Base-by-base conservation (phyloP, 2,888 invertebrate species). In the Prionchulus punctatus region DNA sequence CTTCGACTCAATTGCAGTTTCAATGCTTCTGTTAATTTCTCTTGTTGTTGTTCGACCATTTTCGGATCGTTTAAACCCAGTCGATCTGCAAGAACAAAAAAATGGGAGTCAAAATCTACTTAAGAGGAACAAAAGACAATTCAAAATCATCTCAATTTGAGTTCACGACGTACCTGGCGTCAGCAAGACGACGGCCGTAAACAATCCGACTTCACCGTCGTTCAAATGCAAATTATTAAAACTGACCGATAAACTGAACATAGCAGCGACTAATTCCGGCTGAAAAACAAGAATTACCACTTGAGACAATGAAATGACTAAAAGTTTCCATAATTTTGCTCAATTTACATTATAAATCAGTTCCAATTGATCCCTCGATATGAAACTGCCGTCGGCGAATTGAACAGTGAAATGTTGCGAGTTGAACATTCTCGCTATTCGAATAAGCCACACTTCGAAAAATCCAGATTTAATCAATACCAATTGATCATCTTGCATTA, bases 401-500 rank as follows among this genome's bases (percentile, higher is more conserved):
- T 88, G 84, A 71, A 94, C 77, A 62, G 82, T 80, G 50, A 62
- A 61, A 30, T 72, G 71, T 53, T 81, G 78, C 58, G 82, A 80
- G 43, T 81, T 81, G 45, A 86, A 84, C 75, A 88, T 80, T 61
- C 84, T 80, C 12, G 87, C 81, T 61, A 86, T 82, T 67, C 90
- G 83, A 51, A 86, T 82, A 62, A 92, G 78, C 91, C 92, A 94
- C 60, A 91, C 82, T 76, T 94, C 94, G 73, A 91, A 90, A 78
- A 96, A 96, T 60, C 92, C 91, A 42, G 83, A 81, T 78, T 96
- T 94, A 69, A 94, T 89, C 63, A 96, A 80, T 64, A 92, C 89
- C 64, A 96, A 79, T 75, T 96, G 94, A 76, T 94, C 94, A 71
- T 92, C 92, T 75, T 94, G 92, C 55, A 84, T 81, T 64, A 94